Evolutionary conservation across 2,797 vertebrate genomes (phyloP).

Genomic region (Sebastes trivittatus): DNA sequence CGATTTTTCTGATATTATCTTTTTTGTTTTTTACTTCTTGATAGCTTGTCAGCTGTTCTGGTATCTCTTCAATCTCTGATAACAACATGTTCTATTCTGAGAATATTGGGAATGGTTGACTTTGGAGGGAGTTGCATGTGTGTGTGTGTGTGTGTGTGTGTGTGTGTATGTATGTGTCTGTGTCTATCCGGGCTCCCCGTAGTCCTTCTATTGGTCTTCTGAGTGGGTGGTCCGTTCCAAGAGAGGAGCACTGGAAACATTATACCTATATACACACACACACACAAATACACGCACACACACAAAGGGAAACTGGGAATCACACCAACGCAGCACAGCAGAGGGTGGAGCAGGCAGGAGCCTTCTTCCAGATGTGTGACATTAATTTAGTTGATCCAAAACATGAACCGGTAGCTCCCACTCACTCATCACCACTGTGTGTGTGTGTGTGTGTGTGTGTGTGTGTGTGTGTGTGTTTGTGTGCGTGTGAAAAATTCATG

Average conservation of each 20-base stretch:
- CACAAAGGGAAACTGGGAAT: slow-evolving; percentile 76
- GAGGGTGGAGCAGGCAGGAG: slow-evolving; percentile 80
- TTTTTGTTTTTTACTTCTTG: slow-evolving; percentile 41
- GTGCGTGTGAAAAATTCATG: not conserved
- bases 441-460: not conserved
- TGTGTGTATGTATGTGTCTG: slow-evolving; percentile 38
- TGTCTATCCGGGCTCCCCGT: slow-evolving; percentile 69
- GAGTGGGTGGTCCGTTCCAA: slow-evolving; percentile 82
- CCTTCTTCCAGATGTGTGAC: slow-evolving; percentile 82
- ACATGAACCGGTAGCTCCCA: slow-evolving; percentile 84
- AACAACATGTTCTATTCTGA: slow-evolving; percentile 81
- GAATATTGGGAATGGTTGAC: slow-evolving; percentile 73
- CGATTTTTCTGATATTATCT: slow-evolving; percentile 56
- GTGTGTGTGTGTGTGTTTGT: not conserved
- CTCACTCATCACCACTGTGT: slow-evolving; percentile 67
- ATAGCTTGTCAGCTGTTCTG: slow-evolving; percentile 57
- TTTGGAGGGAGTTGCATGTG: slow-evolving; percentile 61
- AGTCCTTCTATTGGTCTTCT: slow-evolving; percentile 78
- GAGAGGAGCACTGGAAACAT: slow-evolving; percentile 79
- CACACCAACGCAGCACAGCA: slow-evolving; percentile 81
- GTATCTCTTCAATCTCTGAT: slow-evolving; percentile 68
- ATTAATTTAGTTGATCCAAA: slow-evolving; percentile 81
- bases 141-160: slow-evolving; percentile 34
- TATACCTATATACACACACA: slow-evolving; percentile 69
- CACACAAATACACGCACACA: slow-evolving; percentile 38